Evolutionary conservation across 2,797 vertebrate genomes (phyloP), one percentile per base, ranked within the genome.

Genomic region (Lepilemur ruficaudatus): DNA sequence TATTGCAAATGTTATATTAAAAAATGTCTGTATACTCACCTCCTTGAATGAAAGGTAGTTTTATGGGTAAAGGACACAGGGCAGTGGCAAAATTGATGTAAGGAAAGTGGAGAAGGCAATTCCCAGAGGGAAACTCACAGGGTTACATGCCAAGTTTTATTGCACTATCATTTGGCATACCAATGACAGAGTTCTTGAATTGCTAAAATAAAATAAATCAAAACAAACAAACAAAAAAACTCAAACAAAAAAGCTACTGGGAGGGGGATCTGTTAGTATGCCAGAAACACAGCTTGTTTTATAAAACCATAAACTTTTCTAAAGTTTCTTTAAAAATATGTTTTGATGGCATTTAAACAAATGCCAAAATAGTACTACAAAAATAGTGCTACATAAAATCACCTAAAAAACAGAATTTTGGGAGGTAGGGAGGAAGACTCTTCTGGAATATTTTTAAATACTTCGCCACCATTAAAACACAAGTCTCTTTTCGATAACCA

Each of bases 21-120:
- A 67, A 35, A 97, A 35, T n/a, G 22, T 78, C 82, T 82, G 11
- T n/a, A 72, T 96, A 95, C 93, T 85, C 67, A 90, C 84, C 76
- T 93, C 80, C 43, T 91, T 97, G 78, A 97, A 70, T 7, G 32
- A 80, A 82, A 88, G 41, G 10, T 76, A 50, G 4, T 78, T 91
- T 89, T 61, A 43, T 32, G 25, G 13, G 41, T 46, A 84, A 48
- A 76, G 32, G 57, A 63, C 48, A 89, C 20, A 43, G 35, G 7
- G 14, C 18, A 75, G 46, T 28, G 7, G 48, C 50, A 61, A 67
- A 93, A 88, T 0, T 43, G 13, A 89, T 22, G 69, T 17, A 48
- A 89, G 0, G 2, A 46, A 89, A 92, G 46, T 89, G n/a, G 5
- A 70, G 12, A 46, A 4, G 4, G 10, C 28, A 75, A 7, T 32